phyloP scores from a whole-genome alignment of 2,797 vertebrate genomes.

The Acipenser oxyrinchus region DNA sequence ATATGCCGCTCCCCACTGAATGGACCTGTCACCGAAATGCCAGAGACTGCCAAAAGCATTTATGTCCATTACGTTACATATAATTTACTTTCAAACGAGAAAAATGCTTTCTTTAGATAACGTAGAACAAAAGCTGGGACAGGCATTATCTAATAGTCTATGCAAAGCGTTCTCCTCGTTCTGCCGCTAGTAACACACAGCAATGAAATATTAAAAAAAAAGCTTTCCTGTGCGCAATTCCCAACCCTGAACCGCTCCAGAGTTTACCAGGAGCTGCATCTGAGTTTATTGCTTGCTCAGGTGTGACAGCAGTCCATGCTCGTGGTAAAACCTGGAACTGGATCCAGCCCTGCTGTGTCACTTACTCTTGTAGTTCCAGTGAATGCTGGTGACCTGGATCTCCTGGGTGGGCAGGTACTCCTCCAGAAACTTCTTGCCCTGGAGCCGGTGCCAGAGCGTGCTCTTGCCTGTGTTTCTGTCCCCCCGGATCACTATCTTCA shows the following conservation, averaged over 20 bases:
- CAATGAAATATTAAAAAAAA: too few species aligned
- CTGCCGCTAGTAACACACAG: not conserved
- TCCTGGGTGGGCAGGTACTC: conserved; percentile 95
- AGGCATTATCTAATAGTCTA: not conserved
- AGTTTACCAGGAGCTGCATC: too few species aligned
- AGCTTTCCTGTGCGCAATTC: too few species aligned
- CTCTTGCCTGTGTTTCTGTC: conserved; percentile 95
- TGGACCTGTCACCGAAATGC: not conserved
- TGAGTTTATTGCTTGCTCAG: too few species aligned
- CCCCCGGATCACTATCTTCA: conserved; percentile 96
- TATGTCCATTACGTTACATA: not conserved
- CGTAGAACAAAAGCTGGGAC: not conserved
- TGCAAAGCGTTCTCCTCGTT: not conserved
- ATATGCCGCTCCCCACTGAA: not conserved
- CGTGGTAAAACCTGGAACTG: too few species aligned
- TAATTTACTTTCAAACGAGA: not conserved
- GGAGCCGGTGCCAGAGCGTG: conserved; percentile 88
- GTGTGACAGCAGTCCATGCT: not conserved
- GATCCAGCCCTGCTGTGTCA: not conserved
- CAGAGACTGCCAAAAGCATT: not conserved
- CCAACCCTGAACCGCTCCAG: too few species aligned
- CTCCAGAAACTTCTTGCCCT: conserved; percentile 88
- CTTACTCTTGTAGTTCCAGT: conserved; percentile 95
- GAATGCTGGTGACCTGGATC: conserved; percentile 97
- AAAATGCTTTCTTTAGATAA: not conserved